phyloP scores from a whole-genome alignment of 1,140 invertebrate species.

The Oreohelix idahoensis region DNA sequence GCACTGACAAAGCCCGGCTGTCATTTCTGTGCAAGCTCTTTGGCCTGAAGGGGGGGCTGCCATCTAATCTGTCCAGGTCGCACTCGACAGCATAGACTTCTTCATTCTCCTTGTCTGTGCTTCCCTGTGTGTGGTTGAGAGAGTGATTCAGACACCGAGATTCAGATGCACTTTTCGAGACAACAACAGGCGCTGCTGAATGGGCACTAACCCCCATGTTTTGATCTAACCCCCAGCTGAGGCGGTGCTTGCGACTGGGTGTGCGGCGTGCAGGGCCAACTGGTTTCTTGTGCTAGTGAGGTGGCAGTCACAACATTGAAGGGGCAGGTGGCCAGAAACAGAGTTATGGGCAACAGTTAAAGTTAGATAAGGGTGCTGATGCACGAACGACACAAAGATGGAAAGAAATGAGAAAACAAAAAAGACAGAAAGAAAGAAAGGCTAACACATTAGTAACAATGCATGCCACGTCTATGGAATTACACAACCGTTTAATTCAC shows the following conservation, averaged over 20 bases:
- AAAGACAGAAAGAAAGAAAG: background rate
- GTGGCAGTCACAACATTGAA: background rate
- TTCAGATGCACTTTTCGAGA: conserved; percentile 29
- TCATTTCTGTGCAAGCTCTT: conserved; percentile 17
- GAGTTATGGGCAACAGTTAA: background rate
- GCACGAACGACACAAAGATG: background rate
- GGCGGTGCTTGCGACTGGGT: conserved; percentile 54
- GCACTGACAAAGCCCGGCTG: background rate
- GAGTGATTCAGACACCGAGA: conserved; percentile 16
- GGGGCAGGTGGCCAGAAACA: background rate
- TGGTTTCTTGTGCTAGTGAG: conserved; percentile 63
- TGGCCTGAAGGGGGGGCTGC: conserved; percentile 13
- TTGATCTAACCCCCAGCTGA: conserved; percentile 47
- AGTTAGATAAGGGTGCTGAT: background rate
- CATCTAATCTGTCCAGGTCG: conserved; percentile 18
- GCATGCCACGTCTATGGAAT: background rate
- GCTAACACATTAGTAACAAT: background rate
- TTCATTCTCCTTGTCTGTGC: conserved; percentile 16
- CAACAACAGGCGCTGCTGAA: background rate
- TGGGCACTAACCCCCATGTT: conserved; percentile 39
- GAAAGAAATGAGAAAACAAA: background rate
- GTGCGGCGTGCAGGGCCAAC: conserved; percentile 61
- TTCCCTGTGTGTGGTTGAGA: conserved; percentile 24
- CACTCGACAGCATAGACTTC: background rate
- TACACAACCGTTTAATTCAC: too few relatives aligned